A percentile compares a stretch with the other conserved stretches of the same genome.
Conservation (phyloP, 2,797 vertebrate species). For the Urophycis tenuis region DNA sequence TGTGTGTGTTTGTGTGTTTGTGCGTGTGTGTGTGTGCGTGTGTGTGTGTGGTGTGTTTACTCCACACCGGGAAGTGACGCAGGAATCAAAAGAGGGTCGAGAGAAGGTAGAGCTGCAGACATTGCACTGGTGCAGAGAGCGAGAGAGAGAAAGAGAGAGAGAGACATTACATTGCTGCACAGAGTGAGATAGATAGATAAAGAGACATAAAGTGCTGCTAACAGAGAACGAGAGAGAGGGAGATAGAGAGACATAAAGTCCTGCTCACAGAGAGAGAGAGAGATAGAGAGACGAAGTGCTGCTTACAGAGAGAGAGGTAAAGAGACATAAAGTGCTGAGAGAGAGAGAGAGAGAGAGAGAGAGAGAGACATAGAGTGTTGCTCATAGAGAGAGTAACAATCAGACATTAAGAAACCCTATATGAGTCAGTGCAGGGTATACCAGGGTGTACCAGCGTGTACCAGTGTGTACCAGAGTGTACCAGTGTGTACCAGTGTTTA, state of each 20-base stretch:
- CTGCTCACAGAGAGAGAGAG: neutral
- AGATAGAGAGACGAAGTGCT: neutral
- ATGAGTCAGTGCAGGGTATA: no score
- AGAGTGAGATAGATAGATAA: constrained; percentile 34
- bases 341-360: neutral
- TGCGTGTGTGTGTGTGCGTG: constrained; percentile 29
- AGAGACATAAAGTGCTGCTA: constrained; percentile 15
- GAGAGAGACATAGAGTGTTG: neutral
- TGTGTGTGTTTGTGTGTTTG: constrained; percentile 18
- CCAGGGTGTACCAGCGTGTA: no score
- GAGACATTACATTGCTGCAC: constrained; percentile 7
- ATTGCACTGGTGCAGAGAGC: constrained; percentile 47
- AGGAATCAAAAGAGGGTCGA: constrained; percentile 45
- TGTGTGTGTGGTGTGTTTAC: constrained; percentile 53
- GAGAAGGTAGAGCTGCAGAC: constrained; percentile 49
- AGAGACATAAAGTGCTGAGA: neutral
- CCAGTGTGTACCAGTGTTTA: no score
- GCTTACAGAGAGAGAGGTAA: neutral
- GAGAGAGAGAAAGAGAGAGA: constrained; percentile 24
- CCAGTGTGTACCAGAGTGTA: no score
- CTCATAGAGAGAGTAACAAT: no score
- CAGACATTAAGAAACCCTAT: neutral
- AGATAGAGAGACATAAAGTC: neutral
- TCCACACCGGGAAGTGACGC: constrained; percentile 67
- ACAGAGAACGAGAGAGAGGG: constrained; percentile 32